Percentiles rank a stretch among this genome's conserved stretches.
Evolutionary conservation across 1,140 invertebrate species (phyloP).

Genomic region (Steinernema feltiae): DNA sequence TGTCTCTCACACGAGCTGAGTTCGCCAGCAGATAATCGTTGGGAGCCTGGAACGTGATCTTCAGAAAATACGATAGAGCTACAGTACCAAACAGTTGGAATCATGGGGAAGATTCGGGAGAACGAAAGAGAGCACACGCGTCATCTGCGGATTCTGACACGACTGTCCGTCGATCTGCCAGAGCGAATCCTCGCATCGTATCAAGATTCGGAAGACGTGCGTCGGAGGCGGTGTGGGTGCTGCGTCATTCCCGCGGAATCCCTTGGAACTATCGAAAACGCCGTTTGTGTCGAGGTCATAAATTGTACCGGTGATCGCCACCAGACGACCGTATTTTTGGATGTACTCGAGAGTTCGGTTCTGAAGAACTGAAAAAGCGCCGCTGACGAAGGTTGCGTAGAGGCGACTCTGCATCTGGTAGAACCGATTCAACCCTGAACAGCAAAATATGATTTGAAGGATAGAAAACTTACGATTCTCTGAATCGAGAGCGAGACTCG

Average conservation of each 20-base stretch:
- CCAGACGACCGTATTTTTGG: background rate
- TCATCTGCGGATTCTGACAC: background rate
- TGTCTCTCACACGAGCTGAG: background rate
- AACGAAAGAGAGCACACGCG: background rate
- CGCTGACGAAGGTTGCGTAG: background rate
- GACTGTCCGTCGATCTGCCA: background rate
- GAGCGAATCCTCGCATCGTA: background rate
- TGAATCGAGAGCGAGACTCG: background rate
- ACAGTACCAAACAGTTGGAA: background rate
- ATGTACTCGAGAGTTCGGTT: background rate
- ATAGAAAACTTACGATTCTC: background rate
- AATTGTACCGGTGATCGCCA: background rate
- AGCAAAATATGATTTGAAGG: background rate
- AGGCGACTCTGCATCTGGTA: background rate
- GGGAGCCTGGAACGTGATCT: background rate
- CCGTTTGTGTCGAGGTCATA: background rate
- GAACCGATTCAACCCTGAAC: background rate
- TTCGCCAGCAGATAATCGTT: background rate
- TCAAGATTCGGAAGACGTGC: background rate
- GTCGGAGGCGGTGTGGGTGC: background rate
- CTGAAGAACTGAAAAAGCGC: background rate
- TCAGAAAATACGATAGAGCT: background rate
- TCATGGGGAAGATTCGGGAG: background rate
- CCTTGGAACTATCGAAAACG: background rate
- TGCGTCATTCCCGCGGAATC: background rate